Conservation (phyloP, 2,888 invertebrate genomes). For the Noctua janthina region DNA sequence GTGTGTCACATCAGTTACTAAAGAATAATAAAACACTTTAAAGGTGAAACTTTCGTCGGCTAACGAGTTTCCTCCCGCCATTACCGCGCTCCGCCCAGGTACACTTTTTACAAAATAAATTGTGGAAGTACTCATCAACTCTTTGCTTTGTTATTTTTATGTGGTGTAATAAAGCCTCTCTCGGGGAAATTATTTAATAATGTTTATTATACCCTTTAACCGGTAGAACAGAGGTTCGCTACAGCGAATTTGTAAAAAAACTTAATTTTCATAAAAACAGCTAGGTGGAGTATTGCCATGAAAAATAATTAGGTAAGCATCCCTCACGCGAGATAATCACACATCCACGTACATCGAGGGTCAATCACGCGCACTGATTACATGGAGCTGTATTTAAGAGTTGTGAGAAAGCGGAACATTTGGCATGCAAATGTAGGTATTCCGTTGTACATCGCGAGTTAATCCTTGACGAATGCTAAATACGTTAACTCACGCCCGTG, state of each 20-base stretch:
- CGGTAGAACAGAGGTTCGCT: background rate
- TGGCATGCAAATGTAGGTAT: slow-evolving; percentile 59
- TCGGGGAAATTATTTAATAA: slow-evolving; percentile 47
- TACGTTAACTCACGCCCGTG: slow-evolving; percentile 63
- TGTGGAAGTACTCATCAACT: slow-evolving; percentile 54
- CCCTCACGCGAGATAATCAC: slow-evolving; percentile 9
- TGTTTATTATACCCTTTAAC: slow-evolving; percentile 18
- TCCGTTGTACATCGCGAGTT: slow-evolving; percentile 62
- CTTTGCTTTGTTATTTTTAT: slow-evolving; percentile 57
- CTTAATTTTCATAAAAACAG: background rate
- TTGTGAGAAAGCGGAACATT: slow-evolving; percentile 43
- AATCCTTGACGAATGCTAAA: slow-evolving; percentile 66
- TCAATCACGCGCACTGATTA: slow-evolving; percentile 52
- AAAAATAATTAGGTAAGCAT: slow-evolving; percentile 8
- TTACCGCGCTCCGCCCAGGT: slow-evolving; percentile 42
- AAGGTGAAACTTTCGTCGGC: slow-evolving; percentile 63
- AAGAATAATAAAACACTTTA: slow-evolving; percentile 70
- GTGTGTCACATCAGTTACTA: slow-evolving; percentile 57
- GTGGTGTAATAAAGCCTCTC: slow-evolving; percentile 47
- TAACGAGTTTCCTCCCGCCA: slow-evolving; percentile 66
- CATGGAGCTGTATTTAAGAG: slow-evolving; percentile 40
- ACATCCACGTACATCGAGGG: slow-evolving; percentile 15
- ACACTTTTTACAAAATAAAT: slow-evolving; percentile 60
- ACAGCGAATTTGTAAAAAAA: background rate
- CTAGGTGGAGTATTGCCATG: background rate